Percentiles rank a stretch among this genome's conserved stretches.
Conservation (phyloP, 2,113 vertebrate genomes). For the Miniopterus natalensis region DNA sequence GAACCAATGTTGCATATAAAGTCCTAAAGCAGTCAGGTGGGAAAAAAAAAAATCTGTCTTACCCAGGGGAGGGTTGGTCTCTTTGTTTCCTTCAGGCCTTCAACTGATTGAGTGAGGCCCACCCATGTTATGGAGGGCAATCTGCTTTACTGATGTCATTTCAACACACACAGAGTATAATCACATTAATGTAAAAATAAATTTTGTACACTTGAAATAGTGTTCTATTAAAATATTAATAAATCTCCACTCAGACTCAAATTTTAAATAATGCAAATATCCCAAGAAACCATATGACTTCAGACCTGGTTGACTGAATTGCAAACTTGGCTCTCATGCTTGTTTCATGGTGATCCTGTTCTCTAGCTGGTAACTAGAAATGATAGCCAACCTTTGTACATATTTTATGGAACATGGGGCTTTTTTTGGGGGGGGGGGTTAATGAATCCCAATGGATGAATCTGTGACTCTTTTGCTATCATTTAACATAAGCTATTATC, state of each 20-base stretch:
- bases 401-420: background rate
- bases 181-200: background rate
- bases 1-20: background rate
- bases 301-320: background rate
- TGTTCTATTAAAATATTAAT: background rate
- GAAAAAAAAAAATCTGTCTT: background rate
- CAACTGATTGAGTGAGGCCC: background rate
- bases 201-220: background rate
- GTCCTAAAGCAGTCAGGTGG: background rate
- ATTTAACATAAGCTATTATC: background rate
- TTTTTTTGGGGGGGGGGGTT: too few relatives aligned
- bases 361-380: background rate
- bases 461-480: background rate
- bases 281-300: background rate
- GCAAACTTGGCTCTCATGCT: background rate
- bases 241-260: background rate
- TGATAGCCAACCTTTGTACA: background rate
- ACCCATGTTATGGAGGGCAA: background rate
- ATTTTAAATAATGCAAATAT: background rate
- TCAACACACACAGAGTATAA: background rate
- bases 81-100: background rate
- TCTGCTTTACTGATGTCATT: background rate
- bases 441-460: background rate
- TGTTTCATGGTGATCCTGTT: background rate
- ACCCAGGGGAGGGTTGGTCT: fast-evolving